Base-by-base conservation (phyloP, 2,797 vertebrate genomes). In the Hylomyscus alleni region DNA sequence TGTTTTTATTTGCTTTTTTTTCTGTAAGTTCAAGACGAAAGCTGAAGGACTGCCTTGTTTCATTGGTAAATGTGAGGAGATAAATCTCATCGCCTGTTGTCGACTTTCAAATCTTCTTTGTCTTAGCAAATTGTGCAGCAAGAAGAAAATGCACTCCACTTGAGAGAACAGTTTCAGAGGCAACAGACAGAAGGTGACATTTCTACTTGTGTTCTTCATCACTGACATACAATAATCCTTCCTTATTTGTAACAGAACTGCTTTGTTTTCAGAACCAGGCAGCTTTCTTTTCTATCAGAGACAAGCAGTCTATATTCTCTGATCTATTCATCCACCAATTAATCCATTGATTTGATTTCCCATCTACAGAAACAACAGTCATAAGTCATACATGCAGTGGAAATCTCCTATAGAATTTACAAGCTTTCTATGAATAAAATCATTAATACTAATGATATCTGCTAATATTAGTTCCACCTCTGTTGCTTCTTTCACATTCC, bases 321-420 rank as follows among this genome's bases (percentile, higher is more conserved):
- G 40, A 94, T 62, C 11, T 96, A 98, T 92, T 97, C 82, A 92
- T 92, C 34, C 52, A 94, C 91, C 94, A 95, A 88, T 97, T 96
- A 97, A 97, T 87, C 87, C 89, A 91, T 19, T 86, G 95, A 97
- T 93, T 8, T 94, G 92, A 6, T 91, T 69, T 1, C 62, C 52
- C 81, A 89, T 50, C 84, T 91, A 89, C 92, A 93, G 93, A 96
- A 96, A 96, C 67, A 97, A 93, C n/a, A 73, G 20, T 78, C 88
- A 89, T 65, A 90, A 20, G 50, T 89, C 34, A 60, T 20, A 78
- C 62, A 76, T 24, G 13, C 19, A 73, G 44, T 93, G 54, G 4
- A 31, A 96, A 93, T 89, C 81, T 37, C 80, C 62, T 50, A 92
- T 56, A 76, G 52, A 90, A 95, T 76, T 93, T 94, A 91, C 77